Evolutionary conservation across 1,140 invertebrate species (phyloP).

Genomic region (Oryzaephilus surinamensis): DNA sequence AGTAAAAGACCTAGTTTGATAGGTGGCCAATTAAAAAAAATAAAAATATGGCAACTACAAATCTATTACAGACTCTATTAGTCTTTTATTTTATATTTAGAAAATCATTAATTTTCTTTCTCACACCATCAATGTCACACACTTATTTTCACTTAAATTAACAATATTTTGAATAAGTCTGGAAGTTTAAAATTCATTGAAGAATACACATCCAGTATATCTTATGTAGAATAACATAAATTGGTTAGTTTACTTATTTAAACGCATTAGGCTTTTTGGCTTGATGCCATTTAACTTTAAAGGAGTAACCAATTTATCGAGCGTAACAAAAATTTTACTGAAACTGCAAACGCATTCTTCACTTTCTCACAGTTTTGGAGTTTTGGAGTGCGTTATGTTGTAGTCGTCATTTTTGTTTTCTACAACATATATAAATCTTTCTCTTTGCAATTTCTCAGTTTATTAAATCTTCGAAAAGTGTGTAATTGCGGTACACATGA

Average conservation of each 20-base stretch:
- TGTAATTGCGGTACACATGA: slow-evolving; percentile 31
- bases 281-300: slow-evolving; percentile 17
- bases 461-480: slow-evolving; percentile 31
- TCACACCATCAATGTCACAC: too few relatives aligned
- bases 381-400: too few relatives aligned
- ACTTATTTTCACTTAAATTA: slow-evolving; percentile 7
- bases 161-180: slow-evolving; percentile 9
- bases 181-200: slow-evolving; percentile 13
- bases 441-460: slow-evolving; percentile 29
- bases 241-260: slow-evolving; percentile 23
- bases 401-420: slow-evolving; percentile 12
- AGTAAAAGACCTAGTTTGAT: too few relatives aligned
- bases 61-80: too few relatives aligned
- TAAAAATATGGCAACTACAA: too few relatives aligned
- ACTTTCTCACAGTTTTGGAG: too few relatives aligned
- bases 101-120: slow-evolving; percentile 7
- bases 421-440: slow-evolving; percentile 22
- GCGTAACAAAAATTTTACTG: slow-evolving; percentile 20
- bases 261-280: slow-evolving; percentile 24
- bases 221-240: slow-evolving; percentile 18
- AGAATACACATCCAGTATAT: slow-evolving; percentile 11
- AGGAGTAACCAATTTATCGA: slow-evolving; percentile 17
- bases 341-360: slow-evolving; percentile 18
- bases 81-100: too few relatives aligned
- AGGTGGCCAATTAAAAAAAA: too few relatives aligned